A percentile compares a stretch with the other conserved stretches of the same genome.
These are phyloP conservation scores for Dolichotis patagonum DNA, from an alignment of 2,113 vertebrate genomes.

Conservation along the genomic window DNA sequence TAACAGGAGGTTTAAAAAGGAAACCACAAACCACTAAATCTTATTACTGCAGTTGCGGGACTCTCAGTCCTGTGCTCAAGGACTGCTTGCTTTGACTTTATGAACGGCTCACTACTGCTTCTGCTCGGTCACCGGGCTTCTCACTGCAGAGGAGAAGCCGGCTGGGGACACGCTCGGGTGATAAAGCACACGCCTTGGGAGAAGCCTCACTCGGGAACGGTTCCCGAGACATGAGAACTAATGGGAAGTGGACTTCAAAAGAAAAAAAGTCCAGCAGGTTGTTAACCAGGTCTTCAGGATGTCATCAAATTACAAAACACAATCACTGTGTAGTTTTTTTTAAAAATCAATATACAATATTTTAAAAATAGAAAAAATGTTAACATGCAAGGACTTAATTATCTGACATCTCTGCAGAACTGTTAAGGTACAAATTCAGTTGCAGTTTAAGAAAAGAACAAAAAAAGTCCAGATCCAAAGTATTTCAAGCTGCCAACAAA, in stretches of 20 bases:
- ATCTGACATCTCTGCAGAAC: background rate
- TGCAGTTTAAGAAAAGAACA: conserved; percentile 48
- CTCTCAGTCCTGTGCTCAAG: background rate
- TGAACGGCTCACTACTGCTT: background rate
- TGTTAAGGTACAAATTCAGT: conserved; percentile 13
- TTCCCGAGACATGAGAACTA: background rate
- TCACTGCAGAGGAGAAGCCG: background rate
- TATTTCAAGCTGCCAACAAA: background rate
- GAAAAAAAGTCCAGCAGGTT: background rate
- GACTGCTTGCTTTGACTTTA: background rate
- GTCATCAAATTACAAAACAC: background rate
- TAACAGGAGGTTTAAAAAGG: conserved; percentile 21
- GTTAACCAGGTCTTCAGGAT: background rate
- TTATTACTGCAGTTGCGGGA: background rate
- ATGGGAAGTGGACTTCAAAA: background rate
- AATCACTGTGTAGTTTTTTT: background rate
- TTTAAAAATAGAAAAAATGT: background rate
- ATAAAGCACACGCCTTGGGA: background rate
- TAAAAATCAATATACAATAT: conserved; percentile 11
- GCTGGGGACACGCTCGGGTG: background rate
- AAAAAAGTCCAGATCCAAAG: background rate
- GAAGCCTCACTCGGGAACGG: background rate
- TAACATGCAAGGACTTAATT: conserved; percentile 44
- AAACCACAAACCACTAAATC: conserved; percentile 10
- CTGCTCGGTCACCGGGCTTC: background rate